Percentiles rank a stretch among this genome's conserved stretches.
phyloP scores from a whole-genome alignment of 2,888 invertebrate genomes.

The Sipunculus nudus region DNA sequence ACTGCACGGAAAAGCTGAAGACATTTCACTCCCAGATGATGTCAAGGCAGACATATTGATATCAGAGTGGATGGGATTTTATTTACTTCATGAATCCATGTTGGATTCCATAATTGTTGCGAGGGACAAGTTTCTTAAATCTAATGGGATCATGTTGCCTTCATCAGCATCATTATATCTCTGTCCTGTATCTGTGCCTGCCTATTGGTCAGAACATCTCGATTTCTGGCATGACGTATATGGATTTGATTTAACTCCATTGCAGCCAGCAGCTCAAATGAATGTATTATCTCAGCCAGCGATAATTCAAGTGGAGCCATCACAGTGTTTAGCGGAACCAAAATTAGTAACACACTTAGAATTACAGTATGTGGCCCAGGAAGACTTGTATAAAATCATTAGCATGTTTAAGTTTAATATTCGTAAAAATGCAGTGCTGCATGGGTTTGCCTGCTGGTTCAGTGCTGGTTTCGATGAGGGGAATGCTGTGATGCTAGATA shows the following conservation, averaged over 20 bases:
- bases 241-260: slow-evolving; percentile 61
- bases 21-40: slow-evolving; percentile 53
- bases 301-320: slow-evolving; percentile 43
- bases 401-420: slow-evolving; percentile 47
- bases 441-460: slow-evolving; percentile 65
- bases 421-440: slow-evolving; percentile 46
- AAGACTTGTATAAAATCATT: slow-evolving; percentile 43
- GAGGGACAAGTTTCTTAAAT: slow-evolving; percentile 56
- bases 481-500: slow-evolving; percentile 74
- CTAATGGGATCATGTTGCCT: slow-evolving; percentile 58
- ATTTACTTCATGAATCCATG: slow-evolving; percentile 65
- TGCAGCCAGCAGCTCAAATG: slow-evolving; percentile 41
- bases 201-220: slow-evolving; percentile 50
- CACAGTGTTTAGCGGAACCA: slow-evolving; percentile 49
- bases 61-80: slow-evolving; percentile 67
- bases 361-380: slow-evolving; percentile 48
- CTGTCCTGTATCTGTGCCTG: slow-evolving; percentile 57
- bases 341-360: slow-evolving; percentile 50
- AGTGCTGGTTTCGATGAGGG: slow-evolving; percentile 53
- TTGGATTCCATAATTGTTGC: slow-evolving; percentile 60
- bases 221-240: slow-evolving; percentile 61
- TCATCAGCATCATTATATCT: slow-evolving; percentile 53
- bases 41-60: slow-evolving; percentile 58
- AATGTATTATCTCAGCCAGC: slow-evolving; percentile 39
- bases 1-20: slow-evolving; percentile 54